Base-by-base conservation (phyloP, 2,888 invertebrate species). In the Reticulitermes lucifugus region DNA sequence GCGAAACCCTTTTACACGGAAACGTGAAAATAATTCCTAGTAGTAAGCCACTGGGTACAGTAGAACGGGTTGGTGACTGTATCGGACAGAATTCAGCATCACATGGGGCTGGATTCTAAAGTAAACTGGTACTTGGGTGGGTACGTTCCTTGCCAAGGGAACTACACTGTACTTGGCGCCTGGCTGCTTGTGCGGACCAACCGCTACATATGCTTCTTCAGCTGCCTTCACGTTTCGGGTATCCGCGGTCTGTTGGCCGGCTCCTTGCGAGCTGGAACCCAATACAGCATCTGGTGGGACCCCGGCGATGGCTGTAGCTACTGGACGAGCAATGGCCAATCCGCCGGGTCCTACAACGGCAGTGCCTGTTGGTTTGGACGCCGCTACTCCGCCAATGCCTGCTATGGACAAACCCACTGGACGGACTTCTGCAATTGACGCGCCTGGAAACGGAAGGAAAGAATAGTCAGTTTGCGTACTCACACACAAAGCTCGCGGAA, bases 291-390 rank as follows among this genome's bases (percentile, higher is more conserved):
- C 90, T 83, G 94, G 94, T 86, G 93, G 92, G 0, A 96, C 91
- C 1, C 96, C 96, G 1, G 96, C 96, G 60, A 96, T 94, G 10
- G 96, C 96, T 0, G 96, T 96, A 41, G 94, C 96, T 0, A 95
- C 92, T 0, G 96, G 96, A 7, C 93, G 92, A 0, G 96, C 94
- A 6, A 96, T 91, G 0, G 96, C 96, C 14, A 95, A 90, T 0
- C 96, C 96, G 73, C 93, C 93, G 0, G 93, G 92, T 0, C 96
- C 96, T 0, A 94, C 94, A 0, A 96, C 93, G 0, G 96, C 96
- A 0, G 95, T 95, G 0, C 93, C 96, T 77, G 93, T 90, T 0
- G 96, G 96, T 87, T 95, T 94, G 10, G 95, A 94, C 0, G 95
- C 93, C 41, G 96, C 96, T 6, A 96, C 91, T 0, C 96, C 96